These are phyloP conservation scores for Caenorhabditis drosophilae DNA, from an alignment of 2,888 invertebrate genomes.

Conservation along the genomic window DNA sequence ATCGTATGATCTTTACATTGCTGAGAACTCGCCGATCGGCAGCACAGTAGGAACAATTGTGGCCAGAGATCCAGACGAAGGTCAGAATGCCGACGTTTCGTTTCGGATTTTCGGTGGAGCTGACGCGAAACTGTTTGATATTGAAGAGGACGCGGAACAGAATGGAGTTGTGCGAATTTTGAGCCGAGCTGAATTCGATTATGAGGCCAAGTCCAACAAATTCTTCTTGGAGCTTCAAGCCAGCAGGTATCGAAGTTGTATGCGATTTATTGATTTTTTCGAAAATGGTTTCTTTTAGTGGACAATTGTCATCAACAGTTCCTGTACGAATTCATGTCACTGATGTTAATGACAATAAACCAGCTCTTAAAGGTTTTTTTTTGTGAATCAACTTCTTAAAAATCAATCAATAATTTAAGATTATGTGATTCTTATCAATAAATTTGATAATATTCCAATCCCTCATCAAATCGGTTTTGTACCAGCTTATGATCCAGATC, in stretches of 20 bases:
- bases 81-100: conserved; percentile 79
- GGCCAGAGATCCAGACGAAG: conserved; percentile 90
- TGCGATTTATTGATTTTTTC: neutral
- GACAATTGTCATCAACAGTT: conserved; percentile 64
- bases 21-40: conserved; percentile 95
- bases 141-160: conserved; percentile 56
- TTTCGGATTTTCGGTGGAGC: conserved; percentile 91
- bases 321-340: conserved; percentile 63
- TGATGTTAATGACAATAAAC: conserved; percentile 86
- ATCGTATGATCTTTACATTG: conserved; percentile 84
- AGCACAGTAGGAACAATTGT: conserved; percentile 88
- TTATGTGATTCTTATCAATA: conserved; percentile 81
- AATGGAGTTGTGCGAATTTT: conserved; percentile 77
- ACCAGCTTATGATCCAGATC: conserved; percentile 67
- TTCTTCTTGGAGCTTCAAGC: conserved; percentile 88
- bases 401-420: conserved; percentile 87
- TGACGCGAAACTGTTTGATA: conserved; percentile 74
- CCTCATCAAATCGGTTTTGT: conserved; percentile 53
- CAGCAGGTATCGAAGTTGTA: conserved; percentile 54
- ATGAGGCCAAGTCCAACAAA: conserved; percentile 86
- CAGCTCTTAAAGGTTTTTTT: conserved; percentile 79
- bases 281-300: conserved; percentile 41
- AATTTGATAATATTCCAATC: conserved; percentile 43
- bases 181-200: conserved; percentile 86
- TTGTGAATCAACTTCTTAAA: conserved; percentile 77